These are phyloP conservation scores for Horisme vitalbata DNA, from an alignment of 2,888 invertebrate genomes.

Conservation along the genomic window DNA sequence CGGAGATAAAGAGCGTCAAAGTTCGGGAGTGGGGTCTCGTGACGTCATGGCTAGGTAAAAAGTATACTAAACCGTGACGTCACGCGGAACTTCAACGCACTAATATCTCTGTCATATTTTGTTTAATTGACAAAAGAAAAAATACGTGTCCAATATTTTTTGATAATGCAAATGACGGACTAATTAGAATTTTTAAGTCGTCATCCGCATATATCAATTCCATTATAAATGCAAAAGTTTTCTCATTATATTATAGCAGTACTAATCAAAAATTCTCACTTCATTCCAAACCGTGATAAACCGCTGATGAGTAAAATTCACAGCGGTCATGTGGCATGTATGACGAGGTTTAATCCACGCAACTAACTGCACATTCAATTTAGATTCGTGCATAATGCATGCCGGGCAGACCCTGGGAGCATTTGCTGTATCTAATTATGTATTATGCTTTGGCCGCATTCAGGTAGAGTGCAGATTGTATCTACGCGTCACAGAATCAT, in stretches of 20 bases:
- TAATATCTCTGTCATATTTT: too few species aligned
- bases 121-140: too few species aligned
- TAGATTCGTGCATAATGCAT: conserved; percentile 78
- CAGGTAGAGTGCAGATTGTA: conserved; percentile 10
- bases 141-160: too few species aligned
- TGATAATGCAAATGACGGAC: too few species aligned
- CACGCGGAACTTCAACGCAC: too few species aligned
- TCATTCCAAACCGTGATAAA: conserved; percentile 26
- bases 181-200: too few species aligned
- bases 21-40: too few species aligned
- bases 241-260: background rate
- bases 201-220: too few species aligned
- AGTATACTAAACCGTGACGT: too few species aligned
- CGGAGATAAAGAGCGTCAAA: too few species aligned
- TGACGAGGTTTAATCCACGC: conserved; percentile 59
- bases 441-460: conserved; percentile 56
- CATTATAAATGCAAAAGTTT: background rate
- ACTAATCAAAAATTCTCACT: conserved; percentile 16
- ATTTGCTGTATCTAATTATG: conserved; percentile 80
- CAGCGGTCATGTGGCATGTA: conserved; percentile 39
- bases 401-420: conserved; percentile 59
- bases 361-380: conserved; percentile 77
- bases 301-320: conserved; percentile 38
- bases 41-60: too few species aligned
- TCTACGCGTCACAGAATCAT: background rate